Percentiles rank a stretch among this genome's conserved stretches.
Evolutionary conservation across 2,113 vertebrate genomes (phyloP).

Genomic region (Psilopsiagon aurifrons): DNA sequence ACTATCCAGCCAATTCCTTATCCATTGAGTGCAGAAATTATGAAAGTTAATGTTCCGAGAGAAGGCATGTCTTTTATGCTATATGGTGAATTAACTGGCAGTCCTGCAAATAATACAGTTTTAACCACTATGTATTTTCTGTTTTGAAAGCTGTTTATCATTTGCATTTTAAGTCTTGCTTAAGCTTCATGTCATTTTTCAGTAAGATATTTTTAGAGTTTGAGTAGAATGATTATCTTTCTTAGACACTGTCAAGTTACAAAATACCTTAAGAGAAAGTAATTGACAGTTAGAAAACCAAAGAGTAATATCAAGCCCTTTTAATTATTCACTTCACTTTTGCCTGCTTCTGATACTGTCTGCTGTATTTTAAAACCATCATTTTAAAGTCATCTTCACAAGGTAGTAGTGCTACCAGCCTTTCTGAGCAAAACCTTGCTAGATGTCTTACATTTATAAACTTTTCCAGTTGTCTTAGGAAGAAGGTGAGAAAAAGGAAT

Average conservation of each 20-base stretch:
- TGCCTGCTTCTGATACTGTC: background rate
- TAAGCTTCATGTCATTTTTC: background rate
- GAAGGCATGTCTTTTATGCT: background rate
- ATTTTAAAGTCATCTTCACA: background rate
- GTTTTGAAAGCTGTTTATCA: background rate
- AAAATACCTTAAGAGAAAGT: background rate
- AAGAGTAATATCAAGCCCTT: background rate
- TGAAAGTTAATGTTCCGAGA: background rate
- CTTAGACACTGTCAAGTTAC: background rate
- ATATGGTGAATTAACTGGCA: background rate
- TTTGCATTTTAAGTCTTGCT: background rate
- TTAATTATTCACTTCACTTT: background rate
- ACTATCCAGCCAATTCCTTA: background rate
- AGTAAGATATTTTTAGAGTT: background rate
- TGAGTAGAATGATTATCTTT: background rate
- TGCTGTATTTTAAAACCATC: conserved; percentile 1
- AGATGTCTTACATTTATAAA: background rate
- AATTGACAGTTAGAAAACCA: background rate
- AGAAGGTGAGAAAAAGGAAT: background rate
- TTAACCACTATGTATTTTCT: background rate
- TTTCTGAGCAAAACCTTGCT: background rate
- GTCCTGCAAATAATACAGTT: background rate
- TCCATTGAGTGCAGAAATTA: background rate
- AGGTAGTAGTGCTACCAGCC: background rate
- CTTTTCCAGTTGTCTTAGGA: background rate